A percentile compares a stretch with the other conserved stretches of the same genome.
Evolutionary conservation across 1,140 invertebrate genomes (phyloP).

Genomic region (Scaptomyza hsui): DNA sequence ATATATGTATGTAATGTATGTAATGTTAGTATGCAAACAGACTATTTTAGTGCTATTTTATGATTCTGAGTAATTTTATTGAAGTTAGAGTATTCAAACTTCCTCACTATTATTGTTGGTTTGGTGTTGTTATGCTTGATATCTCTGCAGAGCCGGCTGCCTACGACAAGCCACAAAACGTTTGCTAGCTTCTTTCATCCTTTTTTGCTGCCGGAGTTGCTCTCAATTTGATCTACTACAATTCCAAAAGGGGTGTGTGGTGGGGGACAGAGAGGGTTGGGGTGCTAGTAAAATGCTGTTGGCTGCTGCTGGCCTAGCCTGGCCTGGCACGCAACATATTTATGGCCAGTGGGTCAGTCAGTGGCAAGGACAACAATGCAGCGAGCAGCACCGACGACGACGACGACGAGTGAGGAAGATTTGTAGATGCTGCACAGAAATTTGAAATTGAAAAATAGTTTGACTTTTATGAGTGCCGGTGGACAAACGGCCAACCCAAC

Average conservation of each 20-base stretch:
- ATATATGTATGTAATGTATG: no score
- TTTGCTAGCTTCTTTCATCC: constrained; percentile 40
- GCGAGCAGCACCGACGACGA: constrained; percentile 14
- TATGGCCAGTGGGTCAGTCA: constrained; percentile 75
- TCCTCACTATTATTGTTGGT: neutral
- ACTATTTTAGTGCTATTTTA: no score
- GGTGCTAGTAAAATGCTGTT: constrained; percentile 14
- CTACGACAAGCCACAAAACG: constrained; percentile 66
- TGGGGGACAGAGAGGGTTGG: neutral
- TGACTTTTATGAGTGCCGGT: constrained; percentile 77
- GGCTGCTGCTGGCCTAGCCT: constrained; percentile 18
- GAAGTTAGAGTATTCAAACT: neutral
- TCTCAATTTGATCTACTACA: constrained; percentile 65
- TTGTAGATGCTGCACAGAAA: constrained; percentile 76
- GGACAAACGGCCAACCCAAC: constrained; percentile 49
- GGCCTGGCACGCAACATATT: constrained; percentile 74
- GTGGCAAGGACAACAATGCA: constrained; percentile 52
- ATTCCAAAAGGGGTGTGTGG: neutral
- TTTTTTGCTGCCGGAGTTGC: constrained; percentile 16
- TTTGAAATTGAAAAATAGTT: constrained; percentile 83
- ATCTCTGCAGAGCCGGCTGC: constrained; percentile 32
- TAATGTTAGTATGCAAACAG: no score
- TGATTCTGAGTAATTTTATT: no score
- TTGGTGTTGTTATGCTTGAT: constrained; percentile 16
- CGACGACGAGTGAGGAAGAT: constrained; percentile 60